Evolutionary conservation across 2,797 vertebrate genomes (phyloP).

Genomic region (Euthynnus affinis): DNA sequence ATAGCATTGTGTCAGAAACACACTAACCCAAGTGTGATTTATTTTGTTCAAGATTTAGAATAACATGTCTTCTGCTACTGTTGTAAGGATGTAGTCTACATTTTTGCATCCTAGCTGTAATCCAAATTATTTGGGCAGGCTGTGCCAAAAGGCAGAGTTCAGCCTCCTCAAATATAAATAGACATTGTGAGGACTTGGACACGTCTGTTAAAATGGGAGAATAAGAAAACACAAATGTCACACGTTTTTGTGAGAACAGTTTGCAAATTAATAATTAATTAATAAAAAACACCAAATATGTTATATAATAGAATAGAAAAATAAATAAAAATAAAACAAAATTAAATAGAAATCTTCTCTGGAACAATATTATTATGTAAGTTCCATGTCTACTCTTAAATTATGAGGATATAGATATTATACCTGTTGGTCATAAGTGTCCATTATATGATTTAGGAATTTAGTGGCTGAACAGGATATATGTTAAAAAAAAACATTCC

Average conservation of each 20-base stretch:
- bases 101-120: constrained; percentile 59
- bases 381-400: neutral
- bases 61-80: constrained; percentile 62
- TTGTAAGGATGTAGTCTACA: constrained; percentile 47
- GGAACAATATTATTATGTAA: neutral
- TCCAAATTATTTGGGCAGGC: constrained; percentile 70
- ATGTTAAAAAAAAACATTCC: constrained; percentile 39
- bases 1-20: constrained; percentile 82
- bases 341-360: neutral
- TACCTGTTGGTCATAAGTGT: constrained; percentile 68
- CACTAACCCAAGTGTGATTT: constrained; percentile 77
- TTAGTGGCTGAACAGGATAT: constrained; percentile 46
- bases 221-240: constrained; percentile 32
- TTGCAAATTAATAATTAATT: constrained; percentile 8
- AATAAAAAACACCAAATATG: neutral
- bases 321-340: constrained; percentile 4
- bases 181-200: constrained; percentile 58
- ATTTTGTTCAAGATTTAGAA: constrained; percentile 78
- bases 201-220: constrained; percentile 37
- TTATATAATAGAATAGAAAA: neutral
- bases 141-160: constrained; percentile 68
- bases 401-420: neutral
- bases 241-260: neutral
- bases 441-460: constrained; percentile 71
- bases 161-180: constrained; percentile 61